These are phyloP conservation scores for Coilia nasus DNA, from an alignment of 2,797 vertebrate species.

Conservation along the genomic window DNA sequence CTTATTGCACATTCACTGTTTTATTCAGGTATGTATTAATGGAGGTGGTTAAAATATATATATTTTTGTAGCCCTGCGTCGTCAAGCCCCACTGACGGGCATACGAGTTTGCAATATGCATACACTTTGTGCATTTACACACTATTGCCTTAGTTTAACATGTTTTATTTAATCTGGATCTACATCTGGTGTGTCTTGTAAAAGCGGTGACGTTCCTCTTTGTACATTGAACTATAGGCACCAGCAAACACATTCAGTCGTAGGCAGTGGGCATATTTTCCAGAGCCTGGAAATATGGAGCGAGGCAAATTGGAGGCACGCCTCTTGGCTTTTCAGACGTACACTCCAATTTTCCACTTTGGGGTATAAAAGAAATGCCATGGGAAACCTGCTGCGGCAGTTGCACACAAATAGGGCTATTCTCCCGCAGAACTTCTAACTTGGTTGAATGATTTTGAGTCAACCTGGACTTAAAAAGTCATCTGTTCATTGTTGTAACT, in stretches of 20 bases:
- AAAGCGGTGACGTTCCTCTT: conserved; percentile 15
- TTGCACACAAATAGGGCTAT: conserved; percentile 51
- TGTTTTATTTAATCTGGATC: not conserved
- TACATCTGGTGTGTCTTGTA: not conserved
- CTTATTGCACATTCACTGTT: not conserved
- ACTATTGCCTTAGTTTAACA: not conserved
- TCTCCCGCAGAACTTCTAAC: conserved; percentile 26
- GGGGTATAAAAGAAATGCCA: conserved; percentile 64
- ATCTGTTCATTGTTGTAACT: not conserved
- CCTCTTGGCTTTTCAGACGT: conserved; percentile 70
- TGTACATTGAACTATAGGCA: conserved; percentile 20
- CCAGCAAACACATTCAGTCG: conserved; percentile 48
- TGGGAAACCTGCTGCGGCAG: conserved; percentile 64
- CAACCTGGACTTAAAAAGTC: conserved; percentile 16
- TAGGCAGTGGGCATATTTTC: conserved; percentile 56
- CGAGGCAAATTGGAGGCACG: conserved; percentile 76
- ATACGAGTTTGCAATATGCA: not conserved
- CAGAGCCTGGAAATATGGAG: conserved; percentile 68
- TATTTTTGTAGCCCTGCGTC: not conserved
- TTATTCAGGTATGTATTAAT: not conserved
- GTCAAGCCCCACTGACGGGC: not conserved
- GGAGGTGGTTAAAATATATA: not conserved
- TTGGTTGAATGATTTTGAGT: conserved; percentile 40
- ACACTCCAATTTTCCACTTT: conserved; percentile 74
- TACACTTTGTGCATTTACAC: not conserved